Base-by-base conservation (phyloP, 1,140 invertebrate genomes). In the Neelides sp. region DNA sequence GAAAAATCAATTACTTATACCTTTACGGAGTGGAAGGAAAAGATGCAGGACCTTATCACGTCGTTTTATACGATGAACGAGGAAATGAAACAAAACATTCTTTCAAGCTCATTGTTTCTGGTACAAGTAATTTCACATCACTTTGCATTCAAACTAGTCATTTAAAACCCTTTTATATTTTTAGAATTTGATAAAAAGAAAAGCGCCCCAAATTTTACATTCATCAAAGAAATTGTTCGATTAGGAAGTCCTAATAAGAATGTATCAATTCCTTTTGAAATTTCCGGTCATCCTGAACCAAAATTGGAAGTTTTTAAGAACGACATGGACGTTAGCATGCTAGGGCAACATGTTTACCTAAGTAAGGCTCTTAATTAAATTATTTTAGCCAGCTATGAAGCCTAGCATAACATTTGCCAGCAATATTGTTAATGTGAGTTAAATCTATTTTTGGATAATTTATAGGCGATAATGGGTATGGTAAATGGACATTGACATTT, bases 391-490 rank as follows among this genome's bases (percentile, higher is more conserved):
- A n/a, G n/a, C n/a, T n/a, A n/a, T n/a, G n/a, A n/a, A n/a, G n/a
- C n/a, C n/a, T n/a, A n/a, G n/a, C n/a, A n/a, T n/a, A n/a, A n/a
- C n/a, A n/a, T n/a, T n/a, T n/a, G n/a, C n/a, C n/a, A n/a, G n/a
- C n/a, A n/a, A n/a, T n/a, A n/a, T n/a, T n/a, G n/a, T n/a, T n/a
- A n/a, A n/a, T n/a, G n/a, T n/a, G n/a, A n/a, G n/a, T n/a, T n/a
- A n/a, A n/a, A n/a, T n/a, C n/a, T n/a, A n/a, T n/a, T n/a, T n/a
- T n/a, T n/a, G n/a, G n/a, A n/a, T n/a, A n/a, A n/a, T n/a, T n/a
- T n/a, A 8, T 35, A 57, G 55, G 54, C 35, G 42, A 49, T 24
- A 24, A 48, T 48, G 55, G 55, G 2, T 24, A 39, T 10, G 55
- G 55, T 5, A 24, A 47, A 20, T 57, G 51, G 55, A 48, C 39